Conservation (phyloP, 2,113 vertebrate species). For the Oreocharis arfaki region DNA sequence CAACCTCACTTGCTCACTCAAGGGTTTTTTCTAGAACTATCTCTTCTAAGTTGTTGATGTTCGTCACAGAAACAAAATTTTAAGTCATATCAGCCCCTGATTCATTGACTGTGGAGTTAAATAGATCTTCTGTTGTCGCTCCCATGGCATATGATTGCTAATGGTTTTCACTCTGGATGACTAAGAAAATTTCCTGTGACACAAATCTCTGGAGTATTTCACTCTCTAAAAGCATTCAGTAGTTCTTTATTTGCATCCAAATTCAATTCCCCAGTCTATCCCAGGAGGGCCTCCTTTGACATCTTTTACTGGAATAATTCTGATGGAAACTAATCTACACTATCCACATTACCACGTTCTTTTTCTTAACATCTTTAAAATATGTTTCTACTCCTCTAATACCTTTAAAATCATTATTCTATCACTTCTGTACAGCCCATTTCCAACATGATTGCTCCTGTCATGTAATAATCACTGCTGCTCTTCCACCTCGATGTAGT, state of each 20-base stretch:
- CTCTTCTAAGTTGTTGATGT: not conserved
- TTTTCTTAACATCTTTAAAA: not conserved
- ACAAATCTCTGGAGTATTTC: conserved; percentile 12
- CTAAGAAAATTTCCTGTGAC: not conserved
- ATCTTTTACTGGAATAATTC: not conserved
- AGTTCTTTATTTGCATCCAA: conserved; percentile 4
- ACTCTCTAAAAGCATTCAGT: not conserved
- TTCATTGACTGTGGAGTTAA: not conserved
- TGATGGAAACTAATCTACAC: not conserved
- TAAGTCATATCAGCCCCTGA: not conserved
- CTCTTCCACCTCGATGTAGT: not conserved
- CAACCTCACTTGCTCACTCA: not conserved
- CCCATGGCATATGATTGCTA: not conserved
- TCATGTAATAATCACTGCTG: not conserved
- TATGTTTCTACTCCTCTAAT: not conserved
- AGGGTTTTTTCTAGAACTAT: not conserved
- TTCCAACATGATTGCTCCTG: not conserved
- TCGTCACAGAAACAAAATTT: not conserved
- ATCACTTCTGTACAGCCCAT: not conserved
- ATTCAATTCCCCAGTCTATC: not conserved
- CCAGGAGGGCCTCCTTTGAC: not conserved
- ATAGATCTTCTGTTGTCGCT: not conserved
- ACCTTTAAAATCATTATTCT: not conserved
- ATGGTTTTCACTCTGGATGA: not conserved
- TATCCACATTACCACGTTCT: not conserved